A percentile compares a stretch with the other conserved stretches of the same genome.
phyloP scores from a whole-genome alignment of 1,140 invertebrate species.

The Drosophila obscura region DNA sequence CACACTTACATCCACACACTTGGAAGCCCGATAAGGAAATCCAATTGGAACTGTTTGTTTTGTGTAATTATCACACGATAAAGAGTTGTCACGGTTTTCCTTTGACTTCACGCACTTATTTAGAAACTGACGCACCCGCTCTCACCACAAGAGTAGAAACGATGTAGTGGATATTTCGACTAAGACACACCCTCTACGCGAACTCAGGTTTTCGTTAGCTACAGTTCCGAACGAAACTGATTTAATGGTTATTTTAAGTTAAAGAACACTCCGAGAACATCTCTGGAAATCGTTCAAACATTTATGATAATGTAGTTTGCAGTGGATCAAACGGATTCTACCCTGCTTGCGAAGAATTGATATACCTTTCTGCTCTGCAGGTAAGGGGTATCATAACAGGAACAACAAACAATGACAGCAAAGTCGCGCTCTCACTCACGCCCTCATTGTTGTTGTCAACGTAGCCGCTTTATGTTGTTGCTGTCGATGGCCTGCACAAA shows the following conservation, averaged over 20 bases:
- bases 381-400: conserved; percentile 1
- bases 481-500: conserved; percentile 46
- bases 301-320: too few relatives aligned
- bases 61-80: conserved; percentile 57
- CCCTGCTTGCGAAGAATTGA: too few relatives aligned
- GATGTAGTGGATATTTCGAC: neutral
- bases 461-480: conserved; percentile 25
- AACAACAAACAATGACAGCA: conserved; percentile 11
- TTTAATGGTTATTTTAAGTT: too few relatives aligned
- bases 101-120: conserved; percentile 27
- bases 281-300: too few relatives aligned
- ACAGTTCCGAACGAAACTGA: too few relatives aligned
- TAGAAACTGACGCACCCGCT: conserved; percentile 29
- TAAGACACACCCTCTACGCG: neutral
- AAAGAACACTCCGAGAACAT: too few relatives aligned
- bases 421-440: neutral
- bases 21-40: conserved; percentile 30
- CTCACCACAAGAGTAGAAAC: too few relatives aligned
- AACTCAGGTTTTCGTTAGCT: too few relatives aligned
- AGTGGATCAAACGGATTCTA: too few relatives aligned
- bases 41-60: conserved; percentile 48
- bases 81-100: conserved; percentile 33
- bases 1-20: conserved; percentile 14
- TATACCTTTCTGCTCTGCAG: too few relatives aligned
- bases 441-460: too few relatives aligned